Base-by-base conservation (phyloP, 2,888 invertebrate genomes). In the Caradrina clavipalpis region DNA sequence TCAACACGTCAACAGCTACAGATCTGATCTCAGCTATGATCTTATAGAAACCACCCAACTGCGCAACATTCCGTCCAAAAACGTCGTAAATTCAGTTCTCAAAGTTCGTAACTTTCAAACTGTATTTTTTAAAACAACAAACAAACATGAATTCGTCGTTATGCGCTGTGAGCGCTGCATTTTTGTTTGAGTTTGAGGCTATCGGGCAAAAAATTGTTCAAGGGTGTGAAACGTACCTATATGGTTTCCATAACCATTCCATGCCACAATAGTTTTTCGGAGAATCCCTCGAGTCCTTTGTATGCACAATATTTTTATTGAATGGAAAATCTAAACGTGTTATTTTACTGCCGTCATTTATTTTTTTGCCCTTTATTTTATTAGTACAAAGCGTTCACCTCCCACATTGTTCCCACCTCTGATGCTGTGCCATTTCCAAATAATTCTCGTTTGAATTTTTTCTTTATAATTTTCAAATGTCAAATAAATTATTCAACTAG, bases 111-210 rank as follows among this genome's bases (percentile, higher is more conserved):
- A 75, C 54, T 58, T 63, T 7, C 31, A 55, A 69, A 69, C 58
- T 51, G 66, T 54, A 58, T 71, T 70, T 77, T 71, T 67, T 68
- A 35, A 61, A 76, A 79, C 60, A 69, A 71, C 71, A 79, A 79
- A 76, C 76, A 72, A 79, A 55, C 31, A 49, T 49, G 55, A 63
- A 66, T 61, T 67, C 69, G 47, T 8, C 59, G 31, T 47, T 62
- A 68, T 19, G 51, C 71, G 50, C 15, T 59, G 53, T 64, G 62
- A 70, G 56, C 58, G 57, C 39, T 17, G 56, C 63, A 22, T 53
- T 79, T 78, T 69, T 76, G 53, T 78, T 79, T 71, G 67, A 76
- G 45, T 79, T 65, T 45, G 51, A 55, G 19, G 57, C 55, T 66
- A 75, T 69, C 68, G 57, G 58, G 63, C 45, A 51, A 66, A 71